phyloP scores from a whole-genome alignment of 2,888 invertebrate genomes.

The Platycheirus rosarum region DNA sequence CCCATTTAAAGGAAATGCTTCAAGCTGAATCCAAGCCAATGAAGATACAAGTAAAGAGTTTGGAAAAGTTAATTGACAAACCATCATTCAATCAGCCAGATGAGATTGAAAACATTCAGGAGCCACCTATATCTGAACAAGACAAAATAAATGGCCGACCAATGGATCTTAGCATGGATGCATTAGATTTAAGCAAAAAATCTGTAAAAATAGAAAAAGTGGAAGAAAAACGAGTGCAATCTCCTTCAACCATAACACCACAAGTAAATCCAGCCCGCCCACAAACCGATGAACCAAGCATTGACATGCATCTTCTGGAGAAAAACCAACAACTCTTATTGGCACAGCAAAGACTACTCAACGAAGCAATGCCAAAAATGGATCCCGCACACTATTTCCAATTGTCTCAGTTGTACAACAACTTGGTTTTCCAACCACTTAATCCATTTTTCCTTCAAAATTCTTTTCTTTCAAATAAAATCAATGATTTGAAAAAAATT shows the following conservation, averaged over 20 bases:
- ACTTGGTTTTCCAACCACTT: slow-evolving; percentile 85
- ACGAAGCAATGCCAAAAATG: slow-evolving; percentile 85
- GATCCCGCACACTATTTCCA: slow-evolving; percentile 85
- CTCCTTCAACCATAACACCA: slow-evolving; percentile 10
- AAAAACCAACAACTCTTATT: slow-evolving; percentile 85
- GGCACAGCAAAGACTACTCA: slow-evolving; percentile 87
- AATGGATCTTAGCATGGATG: slow-evolving; percentile 90
- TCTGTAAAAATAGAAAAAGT: slow-evolving; percentile 79
- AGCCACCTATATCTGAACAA: slow-evolving; percentile 82
- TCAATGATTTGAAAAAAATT: slow-evolving; percentile 86
- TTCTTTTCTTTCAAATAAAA: slow-evolving; percentile 83
- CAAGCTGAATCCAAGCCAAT: slow-evolving; percentile 83
- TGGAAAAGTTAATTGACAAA: slow-evolving; percentile 84
- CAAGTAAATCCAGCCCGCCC: neutral
- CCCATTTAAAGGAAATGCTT: slow-evolving; percentile 83
- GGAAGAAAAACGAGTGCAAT: slow-evolving; percentile 65
- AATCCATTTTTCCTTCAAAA: slow-evolving; percentile 87
- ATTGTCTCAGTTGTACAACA: slow-evolving; percentile 85
- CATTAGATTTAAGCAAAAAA: slow-evolving; percentile 92
- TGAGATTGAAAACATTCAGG: slow-evolving; percentile 83
- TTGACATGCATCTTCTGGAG: slow-evolving; percentile 82
- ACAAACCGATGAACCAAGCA: slow-evolving; percentile 70
- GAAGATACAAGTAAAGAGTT: slow-evolving; percentile 86
- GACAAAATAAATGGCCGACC: slow-evolving; percentile 83
- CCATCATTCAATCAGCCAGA: slow-evolving; percentile 79